Percentiles rank a stretch among this genome's conserved stretches.
phyloP scores from a whole-genome alignment of 1,140 invertebrate species.

The Micrasema minimum region DNA sequence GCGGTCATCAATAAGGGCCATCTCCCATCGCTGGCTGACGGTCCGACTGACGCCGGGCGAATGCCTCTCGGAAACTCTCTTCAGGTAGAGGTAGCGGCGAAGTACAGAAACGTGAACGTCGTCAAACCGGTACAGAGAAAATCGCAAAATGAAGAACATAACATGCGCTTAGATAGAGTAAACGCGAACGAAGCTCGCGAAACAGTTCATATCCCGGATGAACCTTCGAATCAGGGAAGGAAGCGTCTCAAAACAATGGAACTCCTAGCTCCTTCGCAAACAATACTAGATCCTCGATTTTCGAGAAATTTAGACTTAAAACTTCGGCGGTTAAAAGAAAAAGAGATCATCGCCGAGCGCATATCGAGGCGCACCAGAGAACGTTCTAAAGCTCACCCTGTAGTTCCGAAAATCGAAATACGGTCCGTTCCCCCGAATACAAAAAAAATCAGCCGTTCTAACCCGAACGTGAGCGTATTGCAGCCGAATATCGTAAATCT shows the following conservation, averaged over 20 bases:
- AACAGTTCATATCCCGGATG: constrained; percentile 1
- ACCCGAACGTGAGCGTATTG: constrained; percentile 53
- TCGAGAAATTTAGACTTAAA: constrained; percentile 74
- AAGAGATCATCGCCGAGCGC: constrained; percentile 63
- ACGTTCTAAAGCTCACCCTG: constrained; percentile 54
- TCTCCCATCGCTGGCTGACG: constrained; percentile 52
- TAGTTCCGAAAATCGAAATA: constrained; percentile 56
- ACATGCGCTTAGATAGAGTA: constrained; percentile 50
- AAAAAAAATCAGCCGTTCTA: constrained; percentile 56
- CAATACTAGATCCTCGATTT: constrained; percentile 68
- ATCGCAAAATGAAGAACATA: constrained; percentile 39
- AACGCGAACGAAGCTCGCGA: constrained; percentile 54
- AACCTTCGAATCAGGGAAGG: constrained; percentile 41
- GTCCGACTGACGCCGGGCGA: constrained; percentile 3
- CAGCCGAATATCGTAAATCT: constrained; percentile 46
- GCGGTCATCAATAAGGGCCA: constrained; percentile 65
- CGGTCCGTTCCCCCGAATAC: constrained; percentile 53
- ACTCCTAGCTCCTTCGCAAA: constrained; percentile 54
- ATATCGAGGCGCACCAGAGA: constrained; percentile 56
- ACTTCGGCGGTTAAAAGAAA: constrained; percentile 70
- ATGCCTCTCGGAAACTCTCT: constrained; percentile 33
- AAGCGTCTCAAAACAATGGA: constrained; percentile 54
- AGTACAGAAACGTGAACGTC: constrained; percentile 54
- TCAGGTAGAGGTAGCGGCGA: constrained; percentile 5
- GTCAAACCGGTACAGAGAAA: constrained; percentile 58